A percentile compares a stretch with the other conserved stretches of the same genome.
These are phyloP conservation scores for Stenodema calcarata DNA, from an alignment of 2,888 invertebrate genomes.

Conservation along the genomic window DNA sequence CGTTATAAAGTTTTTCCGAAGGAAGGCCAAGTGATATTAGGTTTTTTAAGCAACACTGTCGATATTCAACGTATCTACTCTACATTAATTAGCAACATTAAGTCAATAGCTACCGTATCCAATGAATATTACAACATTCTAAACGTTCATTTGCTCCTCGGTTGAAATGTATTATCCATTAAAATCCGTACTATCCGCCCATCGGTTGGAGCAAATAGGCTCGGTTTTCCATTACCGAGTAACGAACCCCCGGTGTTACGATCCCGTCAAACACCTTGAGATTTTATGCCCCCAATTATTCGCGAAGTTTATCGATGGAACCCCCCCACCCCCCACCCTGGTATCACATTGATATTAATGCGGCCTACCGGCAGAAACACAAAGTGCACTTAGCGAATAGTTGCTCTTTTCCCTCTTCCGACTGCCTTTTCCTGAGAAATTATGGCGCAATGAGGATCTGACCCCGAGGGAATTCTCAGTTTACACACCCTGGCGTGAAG, in stretches of 20 bases:
- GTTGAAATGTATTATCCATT: neutral
- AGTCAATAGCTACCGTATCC: neutral
- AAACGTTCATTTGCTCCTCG: neutral
- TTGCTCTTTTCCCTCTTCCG: neutral
- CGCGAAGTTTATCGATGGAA: neutral
- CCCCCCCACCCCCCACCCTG: neutral
- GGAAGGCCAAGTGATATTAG: too few species aligned
- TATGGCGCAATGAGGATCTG: constrained; percentile 1
- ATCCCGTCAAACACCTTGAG: neutral
- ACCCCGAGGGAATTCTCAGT: constrained; percentile 7
- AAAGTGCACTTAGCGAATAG: constrained; percentile 15
- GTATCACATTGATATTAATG: neutral
- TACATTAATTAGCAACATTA: too few species aligned
- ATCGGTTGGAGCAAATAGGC: neutral
- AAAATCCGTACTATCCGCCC: neutral
- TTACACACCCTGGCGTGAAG: constrained; percentile 10
- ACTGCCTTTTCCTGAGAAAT: neutral
- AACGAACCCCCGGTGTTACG: constrained; percentile 17
- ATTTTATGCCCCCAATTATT: constrained; percentile 5
- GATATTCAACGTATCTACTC: too few species aligned
- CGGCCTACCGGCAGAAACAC: neutral
- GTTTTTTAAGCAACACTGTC: too few species aligned
- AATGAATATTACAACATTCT: neutral
- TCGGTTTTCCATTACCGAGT: neutral
- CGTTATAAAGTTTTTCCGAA: too few species aligned